phyloP scores from a whole-genome alignment of 2,797 vertebrate genomes.

The Macropodus opercularis region DNA sequence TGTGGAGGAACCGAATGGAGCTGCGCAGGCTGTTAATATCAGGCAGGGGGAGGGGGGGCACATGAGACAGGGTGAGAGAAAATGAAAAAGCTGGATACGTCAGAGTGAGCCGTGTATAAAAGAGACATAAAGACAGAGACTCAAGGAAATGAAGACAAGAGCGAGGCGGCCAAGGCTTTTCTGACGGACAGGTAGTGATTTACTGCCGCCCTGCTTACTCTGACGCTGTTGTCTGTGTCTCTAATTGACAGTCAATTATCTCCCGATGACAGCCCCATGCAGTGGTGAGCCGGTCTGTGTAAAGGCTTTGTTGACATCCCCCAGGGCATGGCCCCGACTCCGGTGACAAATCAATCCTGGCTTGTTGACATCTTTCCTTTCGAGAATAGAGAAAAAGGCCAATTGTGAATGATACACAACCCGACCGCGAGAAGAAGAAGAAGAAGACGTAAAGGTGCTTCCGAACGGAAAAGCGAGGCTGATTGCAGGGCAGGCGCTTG shows the following conservation, averaged over 20 bases:
- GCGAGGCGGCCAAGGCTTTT: conserved; percentile 31
- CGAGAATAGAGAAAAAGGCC: background rate
- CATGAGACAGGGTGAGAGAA: conserved; percentile 4
- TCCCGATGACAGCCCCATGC: conserved; percentile 59
- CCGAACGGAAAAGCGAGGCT: conserved; percentile 22
- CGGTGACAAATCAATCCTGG: conserved; percentile 64
- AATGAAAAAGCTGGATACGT: conserved; percentile 15
- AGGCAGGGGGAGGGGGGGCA: conserved; percentile 13
- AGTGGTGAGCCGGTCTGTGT: conserved; percentile 35
- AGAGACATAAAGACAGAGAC: conserved; percentile 36
- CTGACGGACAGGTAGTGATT: conserved; percentile 72
- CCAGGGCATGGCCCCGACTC: conserved; percentile 35
- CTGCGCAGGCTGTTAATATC: conserved; percentile 32
- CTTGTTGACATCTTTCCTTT: conserved; percentile 29
- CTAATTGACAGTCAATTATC: conserved; percentile 80
- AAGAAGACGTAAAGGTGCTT: conserved; percentile 15
- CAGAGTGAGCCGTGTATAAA: background rate
- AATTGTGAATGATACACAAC: conserved; percentile 13
- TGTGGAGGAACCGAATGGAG: background rate
- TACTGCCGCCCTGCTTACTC: conserved; percentile 64
- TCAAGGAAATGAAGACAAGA: conserved; percentile 35
- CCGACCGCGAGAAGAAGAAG: background rate
- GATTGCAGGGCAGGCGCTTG: conserved; percentile 45
- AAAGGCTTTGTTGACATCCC: conserved; percentile 65
- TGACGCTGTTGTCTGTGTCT: conserved; percentile 60